Conservation (phyloP, 2,888 invertebrate species). For the Argyra leucocephala region DNA sequence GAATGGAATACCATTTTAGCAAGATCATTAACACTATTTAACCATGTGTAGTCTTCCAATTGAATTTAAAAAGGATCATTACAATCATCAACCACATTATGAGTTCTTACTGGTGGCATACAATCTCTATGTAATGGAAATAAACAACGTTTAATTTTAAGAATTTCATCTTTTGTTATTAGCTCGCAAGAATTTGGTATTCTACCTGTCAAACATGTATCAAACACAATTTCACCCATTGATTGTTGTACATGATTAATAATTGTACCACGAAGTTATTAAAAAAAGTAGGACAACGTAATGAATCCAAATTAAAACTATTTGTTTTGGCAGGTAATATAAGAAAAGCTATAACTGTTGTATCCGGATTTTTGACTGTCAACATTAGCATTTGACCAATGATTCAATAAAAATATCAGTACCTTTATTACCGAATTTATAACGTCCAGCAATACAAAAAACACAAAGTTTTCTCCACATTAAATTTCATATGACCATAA, state of each 20-base stretch:
- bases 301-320: conserved; percentile 96
- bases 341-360: conserved; percentile 93
- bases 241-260: conserved; percentile 84
- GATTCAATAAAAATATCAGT: conserved; percentile 98
- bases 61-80: conserved; percentile 76
- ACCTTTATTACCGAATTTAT: conserved; percentile 97
- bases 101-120: conserved; percentile 94
- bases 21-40: conserved; percentile 82
- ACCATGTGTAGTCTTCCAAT: conserved; percentile 88
- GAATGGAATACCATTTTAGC: conserved; percentile 99
- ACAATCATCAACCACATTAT: conserved; percentile 81
- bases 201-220: conserved; percentile 81
- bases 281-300: conserved; percentile 94
- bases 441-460: conserved; percentile 98
- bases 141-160: conserved; percentile 91
- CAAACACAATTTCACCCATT: conserved; percentile 92
- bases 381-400: conserved; percentile 88
- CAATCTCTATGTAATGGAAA: conserved; percentile 79
- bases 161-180: conserved; percentile 81
- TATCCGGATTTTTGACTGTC: conserved; percentile 65
- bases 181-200: conserved; percentile 78
- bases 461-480: conserved; percentile 94
- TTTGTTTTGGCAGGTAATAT: conserved; percentile 97
- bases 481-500: conserved; percentile 96
- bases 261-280: conserved; percentile 89